Evolutionary conservation across 2,888 invertebrate species (phyloP).

Genomic region (Trachelus iudaicus): DNA sequence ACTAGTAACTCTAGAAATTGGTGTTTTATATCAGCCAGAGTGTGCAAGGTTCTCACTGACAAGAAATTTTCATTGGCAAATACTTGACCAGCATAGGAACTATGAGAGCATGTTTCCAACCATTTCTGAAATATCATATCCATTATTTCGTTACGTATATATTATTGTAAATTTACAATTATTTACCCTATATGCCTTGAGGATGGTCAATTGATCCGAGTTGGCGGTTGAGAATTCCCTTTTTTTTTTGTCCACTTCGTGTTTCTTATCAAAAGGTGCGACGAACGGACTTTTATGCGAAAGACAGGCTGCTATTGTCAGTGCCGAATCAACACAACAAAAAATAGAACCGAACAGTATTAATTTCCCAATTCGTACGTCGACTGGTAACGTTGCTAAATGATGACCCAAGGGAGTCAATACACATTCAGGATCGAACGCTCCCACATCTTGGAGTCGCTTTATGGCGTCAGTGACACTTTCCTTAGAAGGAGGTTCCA

Average conservation of each 20-base stretch:
- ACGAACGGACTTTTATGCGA: slow-evolving; percentile 85
- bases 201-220: slow-evolving; percentile 90
- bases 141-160: neutral
- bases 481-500: slow-evolving; percentile 79
- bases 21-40: slow-evolving; percentile 88
- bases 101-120: slow-evolving; percentile 75
- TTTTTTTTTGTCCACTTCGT: slow-evolving; percentile 78
- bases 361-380: slow-evolving; percentile 91
- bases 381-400: slow-evolving; percentile 88
- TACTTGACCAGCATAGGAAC: slow-evolving; percentile 77
- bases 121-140: slow-evolving; percentile 72
- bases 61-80: slow-evolving; percentile 89
- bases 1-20: slow-evolving; percentile 81
- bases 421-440: slow-evolving; percentile 78
- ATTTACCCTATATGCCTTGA: slow-evolving; percentile 84
- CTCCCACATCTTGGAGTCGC: slow-evolving; percentile 81
- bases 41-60: slow-evolving; percentile 83
- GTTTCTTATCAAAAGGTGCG: slow-evolving; percentile 77
- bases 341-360: slow-evolving; percentile 93
- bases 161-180: slow-evolving; percentile 6
- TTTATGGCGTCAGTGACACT: slow-evolving; percentile 77
- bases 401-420: slow-evolving; percentile 90
- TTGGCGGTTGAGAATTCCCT: slow-evolving; percentile 81
- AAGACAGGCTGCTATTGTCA: slow-evolving; percentile 89
- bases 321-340: slow-evolving; percentile 89